phyloP scores from a whole-genome alignment of 2,113 vertebrate species.

The Brachyhypopomus occidentalis region DNA sequence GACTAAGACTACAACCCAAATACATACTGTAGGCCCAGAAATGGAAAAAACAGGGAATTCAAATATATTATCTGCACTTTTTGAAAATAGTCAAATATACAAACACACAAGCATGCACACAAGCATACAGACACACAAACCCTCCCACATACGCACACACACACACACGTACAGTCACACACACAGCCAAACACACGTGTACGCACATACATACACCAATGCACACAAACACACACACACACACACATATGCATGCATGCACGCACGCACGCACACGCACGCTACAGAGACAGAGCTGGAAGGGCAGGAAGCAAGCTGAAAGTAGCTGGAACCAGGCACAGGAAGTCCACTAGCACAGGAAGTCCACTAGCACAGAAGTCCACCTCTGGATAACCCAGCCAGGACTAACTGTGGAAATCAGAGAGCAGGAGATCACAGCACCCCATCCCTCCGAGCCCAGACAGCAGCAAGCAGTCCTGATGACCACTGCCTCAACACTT shows the following conservation, averaged over 20 bases:
- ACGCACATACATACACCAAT: slow-evolving; percentile 5
- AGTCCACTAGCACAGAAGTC: neutral
- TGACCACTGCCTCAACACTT: no score
- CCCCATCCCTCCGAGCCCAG: no score
- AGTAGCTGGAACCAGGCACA: slow-evolving; percentile 54
- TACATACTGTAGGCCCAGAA: no score
- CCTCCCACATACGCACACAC: slow-evolving; percentile 32
- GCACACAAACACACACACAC: neutral
- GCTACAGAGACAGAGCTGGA: slow-evolving; percentile 71
- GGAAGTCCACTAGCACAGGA: slow-evolving; percentile 20
- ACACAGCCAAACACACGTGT: slow-evolving; percentile 38
- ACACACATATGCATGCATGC: slow-evolving; percentile 31
- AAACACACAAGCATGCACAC: slow-evolving; percentile 46
- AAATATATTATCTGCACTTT: no score
- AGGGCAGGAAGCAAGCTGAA: slow-evolving; percentile 73
- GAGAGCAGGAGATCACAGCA: neutral
- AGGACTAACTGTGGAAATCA: slow-evolving; percentile 2
- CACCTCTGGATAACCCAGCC: neutral
- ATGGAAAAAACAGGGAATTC: no score
- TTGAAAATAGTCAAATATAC: slow-evolving; percentile 7
- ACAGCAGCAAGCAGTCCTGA: no score
- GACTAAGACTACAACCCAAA: no score
- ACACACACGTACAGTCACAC: slow-evolving; percentile 8
- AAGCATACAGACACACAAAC: neutral
- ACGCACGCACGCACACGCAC: slow-evolving; percentile 55